A percentile compares a stretch with the other conserved stretches of the same genome.
These are phyloP conservation scores for Listrodromus nycthemerus DNA, from an alignment of 2,888 invertebrate genomes.

Conservation along the genomic window DNA sequence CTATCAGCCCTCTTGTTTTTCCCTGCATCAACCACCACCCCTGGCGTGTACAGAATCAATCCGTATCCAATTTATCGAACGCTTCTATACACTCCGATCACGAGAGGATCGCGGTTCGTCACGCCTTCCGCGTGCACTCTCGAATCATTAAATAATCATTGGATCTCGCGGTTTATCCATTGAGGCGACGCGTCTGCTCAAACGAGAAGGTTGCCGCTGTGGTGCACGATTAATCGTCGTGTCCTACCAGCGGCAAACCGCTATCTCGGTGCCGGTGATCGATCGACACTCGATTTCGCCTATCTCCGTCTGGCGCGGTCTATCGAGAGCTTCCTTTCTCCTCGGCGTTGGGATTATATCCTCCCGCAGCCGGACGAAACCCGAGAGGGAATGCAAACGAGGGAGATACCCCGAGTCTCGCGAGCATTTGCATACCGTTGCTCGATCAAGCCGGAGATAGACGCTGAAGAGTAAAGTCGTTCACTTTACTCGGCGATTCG, in stretches of 20 bases:
- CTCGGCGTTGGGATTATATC: slow-evolving; percentile 36
- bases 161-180: slow-evolving; percentile 37
- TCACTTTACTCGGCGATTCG: slow-evolving; percentile 26
- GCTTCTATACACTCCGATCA: slow-evolving; percentile 39
- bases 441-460: slow-evolving; percentile 36
- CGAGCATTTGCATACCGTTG: slow-evolving; percentile 73
- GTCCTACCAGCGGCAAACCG: slow-evolving; percentile 36
- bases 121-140: slow-evolving; percentile 54
- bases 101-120: slow-evolving; percentile 23
- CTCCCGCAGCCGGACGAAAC: slow-evolving; percentile 45
- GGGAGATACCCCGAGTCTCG: slow-evolving; percentile 44
- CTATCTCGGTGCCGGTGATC: slow-evolving; percentile 67
- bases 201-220: slow-evolving; percentile 22
- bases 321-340: slow-evolving; percentile 22
- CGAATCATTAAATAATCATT: slow-evolving; percentile 67
- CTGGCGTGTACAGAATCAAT: slow-evolving; percentile 56
- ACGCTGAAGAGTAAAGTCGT: slow-evolving; percentile 8
- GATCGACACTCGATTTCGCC: slow-evolving; percentile 65
- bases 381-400: slow-evolving; percentile 43
- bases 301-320: slow-evolving; percentile 2
- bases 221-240: slow-evolving; percentile 60
- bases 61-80: slow-evolving; percentile 64
- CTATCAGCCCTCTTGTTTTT: neutral
- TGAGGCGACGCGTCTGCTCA: slow-evolving; percentile 27
- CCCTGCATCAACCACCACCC: neutral